These are phyloP conservation scores for Vireo griseus DNA, from an alignment of 2,797 vertebrate species.

Conservation along the genomic window DNA sequence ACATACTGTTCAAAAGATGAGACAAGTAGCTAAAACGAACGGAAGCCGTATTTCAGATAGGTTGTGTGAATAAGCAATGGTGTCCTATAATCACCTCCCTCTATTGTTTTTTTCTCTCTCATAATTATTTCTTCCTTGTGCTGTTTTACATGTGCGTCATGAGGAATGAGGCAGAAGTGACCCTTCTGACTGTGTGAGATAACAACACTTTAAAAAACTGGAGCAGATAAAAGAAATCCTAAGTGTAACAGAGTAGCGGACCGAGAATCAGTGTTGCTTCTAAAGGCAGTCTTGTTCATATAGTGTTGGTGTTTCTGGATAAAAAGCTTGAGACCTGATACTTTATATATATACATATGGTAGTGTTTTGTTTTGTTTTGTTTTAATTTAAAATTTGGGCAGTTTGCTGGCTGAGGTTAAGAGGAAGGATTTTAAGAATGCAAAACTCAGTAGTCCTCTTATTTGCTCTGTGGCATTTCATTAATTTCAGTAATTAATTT, in stretches of 20 bases:
- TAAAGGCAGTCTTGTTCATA: not conserved
- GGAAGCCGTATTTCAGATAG: not conserved
- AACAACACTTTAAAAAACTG: not conserved
- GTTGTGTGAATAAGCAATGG: not conserved
- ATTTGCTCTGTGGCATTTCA: not conserved
- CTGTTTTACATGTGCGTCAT: not conserved
- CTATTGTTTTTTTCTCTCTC: not conserved
- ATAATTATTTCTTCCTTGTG: not conserved
- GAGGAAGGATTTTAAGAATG: not conserved
- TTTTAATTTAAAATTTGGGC: not conserved
- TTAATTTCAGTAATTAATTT: not conserved
- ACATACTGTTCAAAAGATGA: not conserved
- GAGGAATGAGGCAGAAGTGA: not conserved
- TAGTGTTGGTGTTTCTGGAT: not conserved
- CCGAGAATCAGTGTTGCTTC: not conserved
- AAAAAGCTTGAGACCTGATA: not conserved
- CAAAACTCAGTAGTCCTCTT: not conserved
- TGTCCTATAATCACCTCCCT: not conserved
- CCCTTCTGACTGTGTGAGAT: not conserved
- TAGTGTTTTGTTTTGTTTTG: not conserved
- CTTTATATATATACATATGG: not conserved
- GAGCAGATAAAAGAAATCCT: slow-evolving; percentile 1
- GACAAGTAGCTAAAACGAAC: not conserved
- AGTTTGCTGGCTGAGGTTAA: not conserved
- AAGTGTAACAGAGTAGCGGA: not conserved